Evolutionary conservation across 2,888 invertebrate genomes (phyloP).

Genomic region (Meteorus cinctellus): DNA sequence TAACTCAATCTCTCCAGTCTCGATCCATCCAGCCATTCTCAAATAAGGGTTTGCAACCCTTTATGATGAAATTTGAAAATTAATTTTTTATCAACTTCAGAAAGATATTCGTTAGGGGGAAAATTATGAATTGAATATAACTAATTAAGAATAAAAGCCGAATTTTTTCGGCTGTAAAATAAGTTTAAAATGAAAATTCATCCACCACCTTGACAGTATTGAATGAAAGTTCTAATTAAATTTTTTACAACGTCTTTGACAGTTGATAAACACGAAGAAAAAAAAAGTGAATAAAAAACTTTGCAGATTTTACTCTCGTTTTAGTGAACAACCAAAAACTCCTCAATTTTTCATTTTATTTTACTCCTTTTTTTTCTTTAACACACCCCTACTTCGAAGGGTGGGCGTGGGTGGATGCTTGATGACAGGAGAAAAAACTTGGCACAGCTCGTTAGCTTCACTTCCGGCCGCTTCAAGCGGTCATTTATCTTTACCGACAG

Average conservation of each 20-base stretch:
- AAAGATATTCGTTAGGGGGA: neutral
- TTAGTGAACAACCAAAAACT: neutral
- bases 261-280: neutral
- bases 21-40: conserved; percentile 33
- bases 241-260: neutral
- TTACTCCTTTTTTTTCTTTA: neutral
- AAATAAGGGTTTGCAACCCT: neutral
- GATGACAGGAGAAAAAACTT: conserved; percentile 40
- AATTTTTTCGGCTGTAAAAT: neutral
- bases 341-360: conserved; percentile 9
- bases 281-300: neutral
- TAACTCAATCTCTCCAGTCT: conserved; percentile 54
- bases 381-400: neutral
- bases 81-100: neutral
- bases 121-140: neutral
- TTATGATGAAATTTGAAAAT: neutral
- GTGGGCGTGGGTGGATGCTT: neutral
- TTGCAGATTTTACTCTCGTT: neutral
- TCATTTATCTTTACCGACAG: conserved; percentile 54
- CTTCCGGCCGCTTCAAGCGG: conserved; percentile 44
- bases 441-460: conserved; percentile 51
- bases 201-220: neutral
- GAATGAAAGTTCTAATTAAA: conserved; percentile 11
- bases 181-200: neutral
- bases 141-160: neutral